Evolutionary conservation across 2,888 invertebrate genomes (phyloP).

Genomic region (Archaeoteleia sp.): DNA sequence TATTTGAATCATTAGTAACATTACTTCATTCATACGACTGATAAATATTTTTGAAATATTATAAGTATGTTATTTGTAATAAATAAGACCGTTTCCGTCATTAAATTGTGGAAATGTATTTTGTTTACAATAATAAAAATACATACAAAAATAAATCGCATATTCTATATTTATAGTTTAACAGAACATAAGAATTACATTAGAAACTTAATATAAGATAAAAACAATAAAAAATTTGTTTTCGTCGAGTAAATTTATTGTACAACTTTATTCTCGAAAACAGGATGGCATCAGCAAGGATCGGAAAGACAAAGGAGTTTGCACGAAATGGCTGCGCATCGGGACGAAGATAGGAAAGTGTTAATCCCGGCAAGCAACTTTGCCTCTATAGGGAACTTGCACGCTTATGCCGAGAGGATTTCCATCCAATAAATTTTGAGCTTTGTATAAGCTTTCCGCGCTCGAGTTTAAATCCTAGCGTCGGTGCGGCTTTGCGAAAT

Average conservation of each 20-base stretch:
- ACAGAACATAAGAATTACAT: slow-evolving; percentile 1
- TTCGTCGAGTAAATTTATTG: slow-evolving; percentile 1
- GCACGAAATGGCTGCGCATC: slow-evolving; percentile 63
- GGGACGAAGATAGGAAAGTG: slow-evolving; percentile 76
- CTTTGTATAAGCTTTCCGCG: slow-evolving; percentile 79
- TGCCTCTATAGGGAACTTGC: slow-evolving; percentile 73
- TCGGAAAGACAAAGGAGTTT: slow-evolving; percentile 53
- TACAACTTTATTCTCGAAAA: slow-evolving; percentile 20
- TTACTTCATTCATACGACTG: too few species aligned
- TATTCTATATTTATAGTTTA: too few species aligned
- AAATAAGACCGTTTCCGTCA: too few species aligned
- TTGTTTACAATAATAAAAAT: too few species aligned
- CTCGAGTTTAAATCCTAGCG: slow-evolving; percentile 74
- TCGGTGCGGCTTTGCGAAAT: slow-evolving; percentile 57
- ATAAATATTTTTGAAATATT: too few species aligned
- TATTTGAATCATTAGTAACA: too few species aligned
- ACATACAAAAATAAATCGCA: too few species aligned
- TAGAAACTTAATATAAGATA: not conserved
- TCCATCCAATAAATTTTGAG: slow-evolving; percentile 78
- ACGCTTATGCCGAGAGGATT: slow-evolving; percentile 76
- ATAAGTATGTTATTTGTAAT: too few species aligned
- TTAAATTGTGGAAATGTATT: too few species aligned
- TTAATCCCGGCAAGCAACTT: slow-evolving; percentile 78
- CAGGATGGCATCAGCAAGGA: slow-evolving; percentile 25
- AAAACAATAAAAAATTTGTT: not conserved